phyloP scores from a whole-genome alignment of 53 echinoderm and acorn worm genomes.

The Holothuria leucospilota region DNA sequence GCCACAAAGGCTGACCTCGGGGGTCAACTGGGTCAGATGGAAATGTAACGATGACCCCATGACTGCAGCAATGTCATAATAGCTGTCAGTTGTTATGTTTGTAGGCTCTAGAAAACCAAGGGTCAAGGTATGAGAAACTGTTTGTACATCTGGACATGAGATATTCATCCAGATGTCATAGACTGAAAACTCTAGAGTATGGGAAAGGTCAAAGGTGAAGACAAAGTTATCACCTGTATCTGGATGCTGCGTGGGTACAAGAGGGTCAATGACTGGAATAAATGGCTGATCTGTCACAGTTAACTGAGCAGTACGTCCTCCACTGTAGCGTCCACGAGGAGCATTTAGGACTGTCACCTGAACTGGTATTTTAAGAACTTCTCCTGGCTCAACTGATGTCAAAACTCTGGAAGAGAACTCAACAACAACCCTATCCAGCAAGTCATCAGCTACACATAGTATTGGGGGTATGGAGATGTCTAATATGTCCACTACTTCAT shows the following conservation, averaged over 20 bases:
- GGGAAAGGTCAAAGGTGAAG: conserved; percentile 66
- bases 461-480: conserved; percentile 62
- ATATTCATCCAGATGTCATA: conserved; percentile 82
- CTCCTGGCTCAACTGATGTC: conserved; percentile 58
- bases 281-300: conserved; percentile 74
- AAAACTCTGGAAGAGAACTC: conserved; percentile 66
- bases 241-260: conserved; percentile 49
- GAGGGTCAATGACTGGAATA: conserved; percentile 64
- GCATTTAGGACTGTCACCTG: conserved; percentile 41
- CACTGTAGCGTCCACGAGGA: conserved; percentile 33
- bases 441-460: conserved; percentile 53
- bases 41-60: conserved; percentile 60
- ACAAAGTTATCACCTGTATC: conserved; percentile 69
- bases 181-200: conserved; percentile 61
- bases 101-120: conserved; percentile 63
- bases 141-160: conserved; percentile 72
- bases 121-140: conserved; percentile 53
- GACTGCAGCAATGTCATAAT: conserved; percentile 48
- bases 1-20: conserved; percentile 57
- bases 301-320: conserved; percentile 17
- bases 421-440: conserved; percentile 27
- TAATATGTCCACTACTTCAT: conserved; percentile 48
- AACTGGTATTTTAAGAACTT: conserved; percentile 39
- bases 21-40: conserved; percentile 58
- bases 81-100: conserved; percentile 68